These are phyloP conservation scores for Tridacna crocea DNA, from an alignment of 2,888 invertebrate genomes.

Conservation along the genomic window DNA sequence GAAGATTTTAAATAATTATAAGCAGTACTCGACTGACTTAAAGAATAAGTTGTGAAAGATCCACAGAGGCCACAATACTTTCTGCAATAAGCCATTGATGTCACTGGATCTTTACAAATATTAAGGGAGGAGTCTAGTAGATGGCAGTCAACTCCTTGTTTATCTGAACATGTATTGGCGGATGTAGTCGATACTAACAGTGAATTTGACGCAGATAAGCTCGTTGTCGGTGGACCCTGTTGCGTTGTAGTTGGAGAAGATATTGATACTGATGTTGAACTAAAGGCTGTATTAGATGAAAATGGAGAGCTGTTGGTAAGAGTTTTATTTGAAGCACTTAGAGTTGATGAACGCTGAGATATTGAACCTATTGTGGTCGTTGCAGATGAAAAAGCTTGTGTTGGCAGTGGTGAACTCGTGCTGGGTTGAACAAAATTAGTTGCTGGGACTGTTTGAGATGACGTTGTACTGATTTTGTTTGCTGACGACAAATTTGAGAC, in stretches of 20 bases:
- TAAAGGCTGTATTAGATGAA: not conserved
- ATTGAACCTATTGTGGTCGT: not conserved
- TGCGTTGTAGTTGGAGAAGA: not conserved
- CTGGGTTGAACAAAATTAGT: not conserved
- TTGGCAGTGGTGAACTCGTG: not conserved
- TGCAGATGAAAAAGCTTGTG: not conserved
- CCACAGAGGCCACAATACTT: slow-evolving; percentile 53
- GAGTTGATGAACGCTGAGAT: not conserved
- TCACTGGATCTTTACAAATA: slow-evolving; percentile 35
- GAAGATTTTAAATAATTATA: too few species aligned
- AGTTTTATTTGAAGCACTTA: not conserved
- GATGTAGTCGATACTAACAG: not conserved
- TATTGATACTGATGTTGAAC: not conserved
- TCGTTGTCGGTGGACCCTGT: not conserved
- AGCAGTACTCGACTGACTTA: too few species aligned
- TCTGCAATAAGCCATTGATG: slow-evolving; percentile 47
- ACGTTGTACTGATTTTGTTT: not conserved
- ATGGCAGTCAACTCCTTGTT: slow-evolving; percentile 53
- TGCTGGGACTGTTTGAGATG: not conserved
- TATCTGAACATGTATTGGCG: slow-evolving; percentile 32
- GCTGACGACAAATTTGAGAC: not conserved
- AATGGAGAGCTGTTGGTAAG: not conserved
- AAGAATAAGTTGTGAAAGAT: not conserved
- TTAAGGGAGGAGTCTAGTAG: slow-evolving; percentile 40
- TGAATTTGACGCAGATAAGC: not conserved